Conservation (phyloP, 2,113 vertebrate species). For the Oostethus manadensis region DNA sequence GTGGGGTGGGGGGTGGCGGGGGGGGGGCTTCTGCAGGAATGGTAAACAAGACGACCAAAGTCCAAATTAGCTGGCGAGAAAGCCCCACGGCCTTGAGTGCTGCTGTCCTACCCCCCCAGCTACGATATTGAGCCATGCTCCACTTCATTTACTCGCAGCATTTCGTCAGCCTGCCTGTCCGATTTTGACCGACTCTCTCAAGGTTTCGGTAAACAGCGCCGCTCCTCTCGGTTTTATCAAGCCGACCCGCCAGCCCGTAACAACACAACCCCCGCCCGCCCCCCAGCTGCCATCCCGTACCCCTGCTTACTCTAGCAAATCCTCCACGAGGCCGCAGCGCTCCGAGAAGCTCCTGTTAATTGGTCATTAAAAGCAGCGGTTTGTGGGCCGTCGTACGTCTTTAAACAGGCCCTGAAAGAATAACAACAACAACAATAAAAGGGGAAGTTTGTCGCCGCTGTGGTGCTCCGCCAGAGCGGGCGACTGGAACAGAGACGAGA, state of each 20-base stretch:
- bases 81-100: conserved; percentile 69
- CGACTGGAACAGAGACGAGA: conserved; percentile 43
- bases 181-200: conserved; percentile 59
- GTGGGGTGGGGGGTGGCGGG: conserved; percentile 26
- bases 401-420: conserved; percentile 78
- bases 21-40: neutral
- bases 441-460: conserved; percentile 64
- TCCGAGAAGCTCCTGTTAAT: conserved; percentile 72
- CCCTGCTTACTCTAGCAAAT: conserved; percentile 73
- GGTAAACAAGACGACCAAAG: conserved; percentile 52
- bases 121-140: conserved; percentile 75
- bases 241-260: conserved; percentile 58
- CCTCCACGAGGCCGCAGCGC: conserved; percentile 56
- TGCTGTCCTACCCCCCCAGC: conserved; percentile 70
- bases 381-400: conserved; percentile 75
- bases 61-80: conserved; percentile 68
- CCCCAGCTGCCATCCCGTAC: conserved; percentile 28
- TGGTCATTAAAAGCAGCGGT: conserved; percentile 78
- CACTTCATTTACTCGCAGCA: conserved; percentile 66
- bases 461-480: conserved; percentile 51
- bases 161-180: conserved; percentile 46
- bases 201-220: conserved; percentile 62
- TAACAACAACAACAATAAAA: conserved; percentile 61
- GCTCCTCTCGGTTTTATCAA: conserved; percentile 72
- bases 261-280: conserved; percentile 52